Conservation (phyloP, 1,140 invertebrate species). For the Brachionus plicatilis region DNA sequence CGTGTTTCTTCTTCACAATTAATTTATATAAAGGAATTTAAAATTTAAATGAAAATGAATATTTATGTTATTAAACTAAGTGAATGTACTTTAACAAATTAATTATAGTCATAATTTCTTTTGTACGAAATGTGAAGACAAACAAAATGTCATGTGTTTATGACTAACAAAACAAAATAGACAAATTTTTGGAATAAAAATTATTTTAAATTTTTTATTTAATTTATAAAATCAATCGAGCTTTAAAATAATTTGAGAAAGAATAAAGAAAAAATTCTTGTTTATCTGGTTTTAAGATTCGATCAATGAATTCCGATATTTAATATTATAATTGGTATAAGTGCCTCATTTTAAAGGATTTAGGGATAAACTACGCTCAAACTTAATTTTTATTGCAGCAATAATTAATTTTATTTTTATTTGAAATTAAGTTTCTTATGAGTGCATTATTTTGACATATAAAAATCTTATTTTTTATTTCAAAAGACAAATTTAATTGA, state of each 20-base stretch:
- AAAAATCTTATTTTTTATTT: background rate
- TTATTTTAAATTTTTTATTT: too few species aligned
- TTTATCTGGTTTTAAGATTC: background rate
- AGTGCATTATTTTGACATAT: background rate
- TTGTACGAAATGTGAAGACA: background rate
- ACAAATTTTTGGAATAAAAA: too few species aligned
- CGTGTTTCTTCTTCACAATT: background rate
- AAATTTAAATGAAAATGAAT: background rate
- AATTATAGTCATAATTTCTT: background rate
- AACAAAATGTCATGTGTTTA: too few species aligned
- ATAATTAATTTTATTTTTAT: background rate
- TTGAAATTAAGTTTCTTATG: background rate
- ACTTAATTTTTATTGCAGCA: background rate
- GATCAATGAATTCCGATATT: background rate
- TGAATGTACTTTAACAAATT: background rate
- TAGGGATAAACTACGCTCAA: background rate
- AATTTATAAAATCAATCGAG: too few species aligned
- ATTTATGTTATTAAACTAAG: background rate
- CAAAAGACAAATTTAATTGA: background rate
- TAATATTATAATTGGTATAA: background rate
- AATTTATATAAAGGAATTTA: background rate
- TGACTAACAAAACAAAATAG: too few species aligned
- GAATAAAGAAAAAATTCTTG: background rate
- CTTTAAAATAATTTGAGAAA: too few species aligned
- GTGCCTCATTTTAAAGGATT: background rate